Evolutionary conservation across 2,888 invertebrate species (phyloP).

Genomic region (Platerodrilus igneus): DNA sequence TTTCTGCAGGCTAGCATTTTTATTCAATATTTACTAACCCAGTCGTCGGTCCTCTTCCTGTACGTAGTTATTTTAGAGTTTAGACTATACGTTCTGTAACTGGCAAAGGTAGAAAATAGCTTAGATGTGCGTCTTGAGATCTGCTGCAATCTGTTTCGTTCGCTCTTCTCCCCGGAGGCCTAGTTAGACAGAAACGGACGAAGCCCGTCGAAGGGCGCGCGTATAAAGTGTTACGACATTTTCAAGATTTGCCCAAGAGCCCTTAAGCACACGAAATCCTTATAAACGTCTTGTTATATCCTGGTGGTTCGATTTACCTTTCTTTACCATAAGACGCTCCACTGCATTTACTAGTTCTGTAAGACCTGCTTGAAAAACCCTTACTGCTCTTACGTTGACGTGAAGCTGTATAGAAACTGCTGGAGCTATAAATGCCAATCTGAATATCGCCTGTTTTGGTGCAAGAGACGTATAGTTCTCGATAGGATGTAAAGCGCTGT

Average conservation of each 20-base stretch:
- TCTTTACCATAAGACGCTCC: slow-evolving; percentile 15
- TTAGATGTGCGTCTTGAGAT: slow-evolving; percentile 23
- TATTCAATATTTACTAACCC: slow-evolving; percentile 15
- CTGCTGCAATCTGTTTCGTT: slow-evolving; percentile 24
- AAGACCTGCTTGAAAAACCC: too few species aligned
- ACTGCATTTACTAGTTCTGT: slow-evolving; percentile 9
- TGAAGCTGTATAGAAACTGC: too few species aligned
- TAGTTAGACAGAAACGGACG: slow-evolving; percentile 23
- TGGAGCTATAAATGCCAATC: too few species aligned
- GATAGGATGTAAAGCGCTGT: too few species aligned
- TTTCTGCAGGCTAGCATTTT: slow-evolving; percentile 3
- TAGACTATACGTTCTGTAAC: slow-evolving; percentile 22
- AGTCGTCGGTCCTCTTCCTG: slow-evolving; percentile 14
- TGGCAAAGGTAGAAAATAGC: slow-evolving; percentile 24
- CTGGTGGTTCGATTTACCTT: slow-evolving; percentile 28
- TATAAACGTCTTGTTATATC: slow-evolving; percentile 40
- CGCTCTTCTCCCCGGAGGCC: slow-evolving; percentile 23
- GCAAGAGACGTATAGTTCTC: too few species aligned
- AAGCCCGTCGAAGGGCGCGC: slow-evolving; percentile 23
- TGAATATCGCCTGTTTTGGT: too few species aligned
- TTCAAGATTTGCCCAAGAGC: slow-evolving; percentile 43
- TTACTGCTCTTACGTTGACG: too few species aligned
- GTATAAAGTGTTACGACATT: slow-evolving; percentile 42
- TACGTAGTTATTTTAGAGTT: slow-evolving; percentile 17
- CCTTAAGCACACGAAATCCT: slow-evolving; percentile 44